Evolutionary conservation across 2,888 invertebrate genomes (phyloP).

Genomic region (Seira musarum): DNA sequence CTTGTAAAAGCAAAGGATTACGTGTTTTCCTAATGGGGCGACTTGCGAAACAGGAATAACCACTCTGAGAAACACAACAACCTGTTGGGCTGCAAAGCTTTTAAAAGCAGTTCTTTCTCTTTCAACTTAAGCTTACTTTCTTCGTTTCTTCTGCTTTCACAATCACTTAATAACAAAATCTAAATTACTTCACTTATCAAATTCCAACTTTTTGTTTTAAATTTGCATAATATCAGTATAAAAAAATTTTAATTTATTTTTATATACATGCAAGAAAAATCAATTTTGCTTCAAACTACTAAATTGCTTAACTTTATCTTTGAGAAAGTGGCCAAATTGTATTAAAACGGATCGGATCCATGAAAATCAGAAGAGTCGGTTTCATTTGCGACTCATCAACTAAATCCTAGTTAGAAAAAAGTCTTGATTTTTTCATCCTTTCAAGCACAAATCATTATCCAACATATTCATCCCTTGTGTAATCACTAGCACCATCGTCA

Average conservation of each 20-base stretch:
- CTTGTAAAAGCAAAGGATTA: too few species aligned
- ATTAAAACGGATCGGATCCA: too few species aligned
- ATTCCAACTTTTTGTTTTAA: not conserved
- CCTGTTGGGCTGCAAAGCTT: slow-evolving; percentile 23
- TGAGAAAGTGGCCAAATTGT: too few species aligned
- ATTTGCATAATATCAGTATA: too few species aligned
- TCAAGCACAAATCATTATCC: slow-evolving; percentile 38
- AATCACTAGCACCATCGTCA: slow-evolving; percentile 24
- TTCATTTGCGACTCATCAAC: slow-evolving; percentile 21
- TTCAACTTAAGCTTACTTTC: slow-evolving; percentile 7
- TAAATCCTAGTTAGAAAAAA: slow-evolving; percentile 31
- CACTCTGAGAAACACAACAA: slow-evolving; percentile 24
- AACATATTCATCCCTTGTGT: slow-evolving; percentile 26
- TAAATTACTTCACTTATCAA: not conserved
- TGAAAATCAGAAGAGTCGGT: not conserved
- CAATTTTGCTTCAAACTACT: too few species aligned
- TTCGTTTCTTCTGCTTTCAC: slow-evolving; percentile 32
- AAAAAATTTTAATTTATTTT: too few species aligned
- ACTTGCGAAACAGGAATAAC: slow-evolving; percentile 44
- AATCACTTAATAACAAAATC: not conserved
- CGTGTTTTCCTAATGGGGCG: slow-evolving; percentile 25
- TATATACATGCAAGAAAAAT: too few species aligned
- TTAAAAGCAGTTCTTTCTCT: slow-evolving; percentile 15
- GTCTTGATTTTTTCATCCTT: slow-evolving; percentile 23
- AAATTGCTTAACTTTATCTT: too few species aligned